These are phyloP conservation scores for Acromyrmex charruanus DNA, from an alignment of 1,140 invertebrate species.

Conservation along the genomic window DNA sequence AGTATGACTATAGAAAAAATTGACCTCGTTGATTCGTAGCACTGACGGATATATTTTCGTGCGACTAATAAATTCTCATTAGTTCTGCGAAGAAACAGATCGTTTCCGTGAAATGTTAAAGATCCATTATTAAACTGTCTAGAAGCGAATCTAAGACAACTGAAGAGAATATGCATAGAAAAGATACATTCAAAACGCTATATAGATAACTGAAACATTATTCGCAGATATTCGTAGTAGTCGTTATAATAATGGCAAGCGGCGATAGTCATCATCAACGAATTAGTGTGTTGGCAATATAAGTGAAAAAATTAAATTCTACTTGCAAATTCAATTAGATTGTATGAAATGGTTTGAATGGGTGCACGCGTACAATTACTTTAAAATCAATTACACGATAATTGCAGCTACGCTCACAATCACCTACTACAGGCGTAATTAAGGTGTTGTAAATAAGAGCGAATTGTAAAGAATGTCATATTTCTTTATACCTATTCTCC, in stretches of 20 bases:
- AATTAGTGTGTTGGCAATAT: background rate
- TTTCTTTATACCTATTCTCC: background rate
- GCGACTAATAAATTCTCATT: conserved; percentile 45
- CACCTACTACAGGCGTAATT: conserved; percentile 42
- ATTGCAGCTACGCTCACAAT: conserved; percentile 20
- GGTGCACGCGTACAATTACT: conserved; percentile 46
- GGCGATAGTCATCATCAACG: background rate
- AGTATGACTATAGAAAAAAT: conserved; percentile 1
- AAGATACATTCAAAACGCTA: background rate
- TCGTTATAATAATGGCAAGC: background rate
- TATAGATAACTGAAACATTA: background rate
- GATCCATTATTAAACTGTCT: background rate
- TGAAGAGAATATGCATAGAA: background rate
- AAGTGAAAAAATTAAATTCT: conserved; percentile 45
- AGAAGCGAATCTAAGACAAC: background rate
- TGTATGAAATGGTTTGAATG: conserved; percentile 6
- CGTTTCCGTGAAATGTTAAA: conserved; percentile 3
- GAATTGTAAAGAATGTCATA: conserved; percentile 12
- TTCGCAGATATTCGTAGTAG: background rate
- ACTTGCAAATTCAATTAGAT: conserved; percentile 41
- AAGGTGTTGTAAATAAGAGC: conserved; percentile 42
- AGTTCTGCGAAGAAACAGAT: conserved; percentile 28
- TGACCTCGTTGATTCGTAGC: background rate
- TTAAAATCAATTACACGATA: conserved; percentile 69
- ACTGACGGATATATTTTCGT: conserved; percentile 32